Base-by-base conservation (phyloP, 2,888 invertebrate genomes). In the Aricia artaxerxes region DNA sequence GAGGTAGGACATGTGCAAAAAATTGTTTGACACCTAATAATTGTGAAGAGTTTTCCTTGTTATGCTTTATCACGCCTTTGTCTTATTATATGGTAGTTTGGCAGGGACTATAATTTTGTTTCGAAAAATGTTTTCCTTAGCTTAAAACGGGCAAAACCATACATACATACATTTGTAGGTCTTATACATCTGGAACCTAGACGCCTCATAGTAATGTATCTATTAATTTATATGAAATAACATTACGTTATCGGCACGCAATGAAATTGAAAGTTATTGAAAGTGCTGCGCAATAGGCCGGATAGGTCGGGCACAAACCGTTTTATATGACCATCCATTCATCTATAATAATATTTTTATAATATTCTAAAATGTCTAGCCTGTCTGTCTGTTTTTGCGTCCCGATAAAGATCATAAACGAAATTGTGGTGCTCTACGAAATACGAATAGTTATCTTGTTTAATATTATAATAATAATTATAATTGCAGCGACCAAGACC, bases 21-120 rank as follows among this genome's bases (percentile, higher is more conserved):
- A 75, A n/a, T 4, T 73, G 16, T 73, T 40, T 73, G 53, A 53
- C 75, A 53, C 75, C 53, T 31, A 75, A 24, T 24, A 24, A 24
- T 53, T 64, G 64, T 64, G 64, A 31, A 31, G 31, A 64, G 64
- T 64, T 64, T 9, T 64, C 24, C 64, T 64, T n/a, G 31, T 24
- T 64, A 64, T 6, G 4, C n/a, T 60, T 6, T 60, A n/a, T 60
- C 6, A 6, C n/a, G n/a, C n/a, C 60, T 24, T 24, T 60, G 60
- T n/a, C 6, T 60, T 60, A 53, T 53, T 13, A 1, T 4, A 53
- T 13, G 13, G 53, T 53, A 13, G 53, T 53, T 53, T 53, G 13
- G 4, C 13, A 53, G 4, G 53, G 3, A 13, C 13, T 53, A 4
- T 0, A 53, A 53, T 13, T 53, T 53, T 13, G 11, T 53, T 11